Conservation (phyloP, 2,113 vertebrate genomes). For the Limnothrissa miodon region DNA sequence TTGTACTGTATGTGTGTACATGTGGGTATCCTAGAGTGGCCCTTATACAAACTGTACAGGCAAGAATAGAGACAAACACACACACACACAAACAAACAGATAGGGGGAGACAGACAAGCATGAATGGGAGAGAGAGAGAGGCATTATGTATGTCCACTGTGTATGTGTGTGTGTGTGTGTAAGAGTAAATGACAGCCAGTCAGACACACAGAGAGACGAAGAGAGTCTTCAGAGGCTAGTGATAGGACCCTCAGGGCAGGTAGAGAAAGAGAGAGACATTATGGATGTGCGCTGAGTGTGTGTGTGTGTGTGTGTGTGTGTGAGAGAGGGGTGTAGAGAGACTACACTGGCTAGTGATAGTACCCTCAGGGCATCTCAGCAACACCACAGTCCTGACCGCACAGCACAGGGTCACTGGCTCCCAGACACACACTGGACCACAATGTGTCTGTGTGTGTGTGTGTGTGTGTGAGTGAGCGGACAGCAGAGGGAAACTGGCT, state of each 20-base stretch:
- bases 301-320: no score
- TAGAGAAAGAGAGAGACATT: no score
- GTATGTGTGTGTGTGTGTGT: neutral
- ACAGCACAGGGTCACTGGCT: constrained; percentile 21
- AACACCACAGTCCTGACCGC: constrained; percentile 19
- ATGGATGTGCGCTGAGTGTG: no score
- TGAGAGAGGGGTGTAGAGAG: no score
- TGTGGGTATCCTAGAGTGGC: no score
- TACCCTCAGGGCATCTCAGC: neutral
- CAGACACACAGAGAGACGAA: no score
- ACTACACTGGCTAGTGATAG: neutral
- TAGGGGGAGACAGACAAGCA: neutral
- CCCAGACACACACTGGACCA: constrained; percentile 16
- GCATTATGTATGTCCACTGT: no score
- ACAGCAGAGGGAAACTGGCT: constrained; percentile 22
- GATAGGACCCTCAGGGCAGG: no score
- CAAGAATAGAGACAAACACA: no score
- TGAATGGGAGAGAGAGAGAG: neutral
- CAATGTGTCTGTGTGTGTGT: neutral
- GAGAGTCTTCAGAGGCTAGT: no score
- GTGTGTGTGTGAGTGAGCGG: neutral
- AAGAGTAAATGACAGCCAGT: neutral
- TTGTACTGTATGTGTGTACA: no score
- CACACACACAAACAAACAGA: neutral
- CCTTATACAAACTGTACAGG: no score